A percentile compares a stretch with the other conserved stretches of the same genome.
Conservation (phyloP, 2,797 vertebrate species). For the Jordanella pulchra region DNA sequence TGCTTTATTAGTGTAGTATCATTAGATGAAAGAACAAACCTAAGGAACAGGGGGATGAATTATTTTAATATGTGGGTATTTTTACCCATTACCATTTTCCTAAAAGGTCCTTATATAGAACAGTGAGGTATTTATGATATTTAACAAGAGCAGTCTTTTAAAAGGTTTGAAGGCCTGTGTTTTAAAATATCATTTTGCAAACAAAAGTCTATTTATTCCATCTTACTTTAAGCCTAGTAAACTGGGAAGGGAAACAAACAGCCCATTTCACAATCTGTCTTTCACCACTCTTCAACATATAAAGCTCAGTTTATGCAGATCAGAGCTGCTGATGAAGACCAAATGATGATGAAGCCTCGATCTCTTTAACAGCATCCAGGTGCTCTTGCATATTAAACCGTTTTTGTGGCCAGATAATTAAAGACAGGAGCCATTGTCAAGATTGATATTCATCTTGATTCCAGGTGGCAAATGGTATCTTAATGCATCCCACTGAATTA, state of each 20-base stretch:
- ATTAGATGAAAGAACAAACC: conserved; percentile 44
- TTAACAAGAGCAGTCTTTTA: neutral
- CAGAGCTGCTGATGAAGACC: conserved; percentile 33
- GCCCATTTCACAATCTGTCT: conserved; percentile 17
- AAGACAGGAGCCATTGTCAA: conserved; percentile 44
- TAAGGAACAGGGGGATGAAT: conserved; percentile 28
- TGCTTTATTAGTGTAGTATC: conserved; percentile 61
- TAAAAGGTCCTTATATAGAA: conserved; percentile 2
- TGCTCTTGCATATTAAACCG: conserved; percentile 58
- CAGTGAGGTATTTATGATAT: neutral
- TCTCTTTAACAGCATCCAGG: conserved; percentile 62
- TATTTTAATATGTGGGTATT: conserved; percentile 14
- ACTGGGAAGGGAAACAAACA: conserved; percentile 5
- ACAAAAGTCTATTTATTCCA: neutral
- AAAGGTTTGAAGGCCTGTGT: neutral
- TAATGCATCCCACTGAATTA: conserved; percentile 52
- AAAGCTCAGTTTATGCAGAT: conserved; percentile 36
- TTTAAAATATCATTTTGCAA: neutral
- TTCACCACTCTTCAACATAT: conserved; percentile 12
- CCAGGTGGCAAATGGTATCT: conserved; percentile 62
- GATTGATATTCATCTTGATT: conserved; percentile 56
- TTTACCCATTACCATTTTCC: conserved; percentile 7
- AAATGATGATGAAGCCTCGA: conserved; percentile 60
- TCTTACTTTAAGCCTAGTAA: conserved; percentile 13
- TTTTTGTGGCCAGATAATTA: conserved; percentile 61